Evolutionary conservation across 2,797 vertebrate species (phyloP).

Genomic region (Acipenser oxyrinchus): DNA sequence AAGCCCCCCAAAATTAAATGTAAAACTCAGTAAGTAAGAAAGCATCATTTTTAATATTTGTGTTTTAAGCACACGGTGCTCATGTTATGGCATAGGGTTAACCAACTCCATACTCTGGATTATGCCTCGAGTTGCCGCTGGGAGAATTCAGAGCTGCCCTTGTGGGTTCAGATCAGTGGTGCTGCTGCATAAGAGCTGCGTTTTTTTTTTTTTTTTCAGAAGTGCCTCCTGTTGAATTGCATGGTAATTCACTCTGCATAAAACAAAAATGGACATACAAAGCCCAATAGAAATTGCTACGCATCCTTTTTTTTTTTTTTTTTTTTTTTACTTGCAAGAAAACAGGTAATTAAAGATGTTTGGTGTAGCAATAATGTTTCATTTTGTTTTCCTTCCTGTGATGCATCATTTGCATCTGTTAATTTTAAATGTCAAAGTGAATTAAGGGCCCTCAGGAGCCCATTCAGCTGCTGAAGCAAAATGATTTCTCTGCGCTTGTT

Average conservation of each 20-base stretch:
- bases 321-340: constrained; percentile 25
- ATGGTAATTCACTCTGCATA: constrained; percentile 53
- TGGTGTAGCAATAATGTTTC: constrained; percentile 63
- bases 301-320: constrained; percentile 26
- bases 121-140: constrained; percentile 2
- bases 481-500: constrained; percentile 38
- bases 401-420: constrained; percentile 27
- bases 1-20: too few relatives aligned
- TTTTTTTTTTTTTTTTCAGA: constrained; percentile 47
- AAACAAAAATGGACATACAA: constrained; percentile 40
- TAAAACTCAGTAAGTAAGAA: too few relatives aligned
- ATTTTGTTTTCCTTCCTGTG: constrained; percentile 28
- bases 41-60: constrained; percentile 17
- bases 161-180: constrained; percentile 22
- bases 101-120: background rate
- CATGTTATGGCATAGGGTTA: constrained; percentile 1
- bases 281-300: constrained; percentile 27
- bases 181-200: constrained; percentile 44
- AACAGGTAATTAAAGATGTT: constrained; percentile 38
- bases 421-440: constrained; percentile 35
- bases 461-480: constrained; percentile 22
- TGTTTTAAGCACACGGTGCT: constrained; percentile 16
- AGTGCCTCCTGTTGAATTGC: constrained; percentile 69
- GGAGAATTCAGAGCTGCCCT: constrained; percentile 27
- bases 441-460: constrained; percentile 25